Conservation (phyloP, 1,140 invertebrate genomes). For the Centruroides sculpturatus region DNA sequence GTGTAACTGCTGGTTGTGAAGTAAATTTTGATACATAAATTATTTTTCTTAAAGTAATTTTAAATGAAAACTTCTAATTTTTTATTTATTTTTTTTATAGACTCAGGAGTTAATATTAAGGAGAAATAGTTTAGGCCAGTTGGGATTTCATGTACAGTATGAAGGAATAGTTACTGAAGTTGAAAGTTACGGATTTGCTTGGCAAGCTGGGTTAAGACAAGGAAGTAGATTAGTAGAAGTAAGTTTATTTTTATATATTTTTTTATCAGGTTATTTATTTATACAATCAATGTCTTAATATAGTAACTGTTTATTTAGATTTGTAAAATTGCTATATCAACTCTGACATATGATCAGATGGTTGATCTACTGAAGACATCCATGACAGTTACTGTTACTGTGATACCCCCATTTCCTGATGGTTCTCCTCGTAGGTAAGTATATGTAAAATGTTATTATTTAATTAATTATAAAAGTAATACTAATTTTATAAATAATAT, state of each 20-base stretch:
- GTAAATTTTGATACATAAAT: constrained; percentile 19
- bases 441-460: not conserved
- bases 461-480: no score
- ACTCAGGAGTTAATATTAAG: constrained; percentile 53
- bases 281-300: not conserved
- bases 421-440: constrained; percentile 10
- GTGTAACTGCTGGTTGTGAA: constrained; percentile 56
- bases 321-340: constrained; percentile 75
- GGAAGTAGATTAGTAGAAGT: constrained; percentile 79
- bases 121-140: constrained; percentile 64
- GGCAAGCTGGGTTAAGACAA: constrained; percentile 73
- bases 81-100: constrained; percentile 16
- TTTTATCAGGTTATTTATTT: not conserved
- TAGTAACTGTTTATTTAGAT: constrained; percentile 36
- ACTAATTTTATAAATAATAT: no score
- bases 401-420: constrained; percentile 58
- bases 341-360: constrained; percentile 82
- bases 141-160: constrained; percentile 90
- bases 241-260: constrained; percentile 17
- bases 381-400: constrained; percentile 62
- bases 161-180: constrained; percentile 92
- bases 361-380: constrained; percentile 85
- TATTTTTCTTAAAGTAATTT: not conserved
- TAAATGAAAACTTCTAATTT: not conserved
- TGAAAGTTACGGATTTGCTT: constrained; percentile 70